phyloP scores from a whole-genome alignment of 2,797 vertebrate species.

The Corythornis leucogaster region DNA sequence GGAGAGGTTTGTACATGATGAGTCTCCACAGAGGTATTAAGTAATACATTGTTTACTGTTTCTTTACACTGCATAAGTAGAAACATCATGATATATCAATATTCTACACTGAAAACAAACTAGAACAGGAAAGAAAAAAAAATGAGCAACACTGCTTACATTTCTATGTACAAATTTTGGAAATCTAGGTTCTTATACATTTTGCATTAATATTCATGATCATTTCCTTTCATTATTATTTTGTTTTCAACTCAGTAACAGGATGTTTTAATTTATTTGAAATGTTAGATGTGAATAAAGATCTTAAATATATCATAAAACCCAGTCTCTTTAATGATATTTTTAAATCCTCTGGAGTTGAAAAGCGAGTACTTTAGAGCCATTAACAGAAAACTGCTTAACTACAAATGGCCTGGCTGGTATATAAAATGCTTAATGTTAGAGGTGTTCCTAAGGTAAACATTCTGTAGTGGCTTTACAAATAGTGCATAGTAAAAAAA shows the following conservation, averaged over 20 bases:
- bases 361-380: slow-evolving; percentile 29
- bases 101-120: neutral
- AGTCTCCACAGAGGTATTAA: neutral
- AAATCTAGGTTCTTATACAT: neutral
- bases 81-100: neutral
- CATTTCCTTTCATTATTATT: neutral
- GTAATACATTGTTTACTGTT: neutral
- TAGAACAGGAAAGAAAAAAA: neutral
- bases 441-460: slow-evolving; percentile 34
- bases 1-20: neutral
- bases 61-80: neutral
- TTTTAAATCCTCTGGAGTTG: neutral
- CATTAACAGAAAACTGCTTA: slow-evolving; percentile 37
- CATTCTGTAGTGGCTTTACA: slow-evolving; percentile 18
- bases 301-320: slow-evolving; percentile 1
- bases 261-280: neutral
- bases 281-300: neutral
- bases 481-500: slow-evolving; percentile 44
- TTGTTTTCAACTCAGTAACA: neutral
- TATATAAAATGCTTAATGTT: slow-evolving; percentile 35
- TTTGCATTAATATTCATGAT: neutral
- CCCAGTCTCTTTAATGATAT: neutral
- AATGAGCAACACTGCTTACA: neutral
- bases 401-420: slow-evolving; percentile 42
- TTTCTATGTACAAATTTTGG: neutral